These are phyloP conservation scores for Dicrurus megarhynchus DNA, from an alignment of 2,113 vertebrate genomes.

Conservation along the genomic window DNA sequence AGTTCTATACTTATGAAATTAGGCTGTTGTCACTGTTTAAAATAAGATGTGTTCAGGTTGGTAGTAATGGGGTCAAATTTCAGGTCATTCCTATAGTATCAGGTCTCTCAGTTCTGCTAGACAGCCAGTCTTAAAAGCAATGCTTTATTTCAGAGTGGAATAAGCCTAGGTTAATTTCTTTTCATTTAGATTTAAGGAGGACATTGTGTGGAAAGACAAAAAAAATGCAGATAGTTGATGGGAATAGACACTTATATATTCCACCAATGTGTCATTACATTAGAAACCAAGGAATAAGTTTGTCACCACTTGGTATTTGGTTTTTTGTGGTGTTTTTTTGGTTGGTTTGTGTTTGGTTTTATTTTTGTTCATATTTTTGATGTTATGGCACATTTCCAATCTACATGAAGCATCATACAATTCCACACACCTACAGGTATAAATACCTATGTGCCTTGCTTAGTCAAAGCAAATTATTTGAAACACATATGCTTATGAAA, in stretches of 20 bases:
- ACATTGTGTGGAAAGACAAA: neutral
- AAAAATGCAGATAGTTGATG: neutral
- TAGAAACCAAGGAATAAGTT: neutral
- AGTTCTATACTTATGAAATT: neutral
- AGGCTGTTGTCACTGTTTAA: neutral
- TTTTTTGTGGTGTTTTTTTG: neutral
- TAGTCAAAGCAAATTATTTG: neutral
- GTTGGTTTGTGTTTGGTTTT: neutral
- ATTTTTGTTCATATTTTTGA: neutral
- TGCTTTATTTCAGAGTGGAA: neutral
- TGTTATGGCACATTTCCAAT: neutral
- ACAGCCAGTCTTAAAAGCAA: neutral
- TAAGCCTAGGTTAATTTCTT: neutral
- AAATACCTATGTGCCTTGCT: neutral
- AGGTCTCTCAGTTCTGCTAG: neutral
- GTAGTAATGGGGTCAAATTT: neutral
- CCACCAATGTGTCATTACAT: neutral
- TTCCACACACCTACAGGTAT: neutral
- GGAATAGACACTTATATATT: neutral
- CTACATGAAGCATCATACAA: neutral
- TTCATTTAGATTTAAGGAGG: neutral
- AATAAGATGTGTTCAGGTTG: neutral
- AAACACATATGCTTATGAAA: neutral
- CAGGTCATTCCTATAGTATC: neutral
- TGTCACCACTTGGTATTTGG: neutral